phyloP scores from a whole-genome alignment of 1,140 invertebrate species.

The Triops cancriformis region DNA sequence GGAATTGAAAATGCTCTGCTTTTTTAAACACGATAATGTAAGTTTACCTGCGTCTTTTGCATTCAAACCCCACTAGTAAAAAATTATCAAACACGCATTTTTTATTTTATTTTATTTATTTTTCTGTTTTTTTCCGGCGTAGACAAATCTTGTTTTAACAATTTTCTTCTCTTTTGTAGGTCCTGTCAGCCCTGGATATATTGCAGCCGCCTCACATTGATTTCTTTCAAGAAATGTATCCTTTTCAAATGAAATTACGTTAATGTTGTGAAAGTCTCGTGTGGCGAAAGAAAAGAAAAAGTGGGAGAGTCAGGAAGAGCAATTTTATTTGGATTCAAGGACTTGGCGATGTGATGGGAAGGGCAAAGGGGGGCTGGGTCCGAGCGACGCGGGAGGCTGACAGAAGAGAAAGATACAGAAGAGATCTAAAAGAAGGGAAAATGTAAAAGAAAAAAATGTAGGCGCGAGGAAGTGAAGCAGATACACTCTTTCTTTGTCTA shows the following conservation, averaged over 20 bases:
- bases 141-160: slow-evolving; percentile 14
- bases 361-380: not conserved
- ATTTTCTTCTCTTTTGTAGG: slow-evolving; percentile 52
- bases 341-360: not conserved
- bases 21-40: slow-evolving; percentile 99
- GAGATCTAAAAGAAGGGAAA: not conserved
- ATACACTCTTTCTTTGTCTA: no score
- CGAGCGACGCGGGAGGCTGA: not conserved
- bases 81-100: not conserved
- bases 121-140: not conserved
- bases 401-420: no score
- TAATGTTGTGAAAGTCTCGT: not conserved
- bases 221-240: slow-evolving; percentile 99
- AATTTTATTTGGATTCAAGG: not conserved
- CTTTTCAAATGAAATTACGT: slow-evolving; percentile 50
- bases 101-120: no score
- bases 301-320: not conserved
- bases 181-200: slow-evolving; percentile 89
- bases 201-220: slow-evolving; percentile 93
- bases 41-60: slow-evolving; percentile 43
- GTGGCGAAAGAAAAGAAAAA: not conserved
- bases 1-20: slow-evolving; percentile 97
- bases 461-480: no score
- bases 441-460: not conserved
- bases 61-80: not conserved